Conservation (phyloP, 1,140 invertebrate species). For the Bombyx mandarina region DNA sequence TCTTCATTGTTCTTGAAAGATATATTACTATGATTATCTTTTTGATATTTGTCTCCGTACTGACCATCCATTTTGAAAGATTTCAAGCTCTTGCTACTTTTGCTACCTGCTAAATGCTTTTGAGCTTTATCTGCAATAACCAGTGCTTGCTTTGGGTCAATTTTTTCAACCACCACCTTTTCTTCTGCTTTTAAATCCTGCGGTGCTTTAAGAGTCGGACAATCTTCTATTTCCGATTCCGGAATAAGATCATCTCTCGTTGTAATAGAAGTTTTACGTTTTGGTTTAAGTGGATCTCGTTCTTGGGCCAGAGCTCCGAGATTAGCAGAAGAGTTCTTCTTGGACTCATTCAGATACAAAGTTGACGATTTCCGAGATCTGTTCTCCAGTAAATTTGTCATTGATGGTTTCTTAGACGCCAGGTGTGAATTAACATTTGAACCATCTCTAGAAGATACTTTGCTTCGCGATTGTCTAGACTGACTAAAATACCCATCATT, state of each 20-base stretch:
- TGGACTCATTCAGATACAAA: conserved; percentile 60
- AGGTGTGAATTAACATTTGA: conserved; percentile 45
- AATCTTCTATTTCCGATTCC: conserved; percentile 66
- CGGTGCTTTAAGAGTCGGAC: conserved; percentile 61
- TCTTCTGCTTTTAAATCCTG: conserved; percentile 69
- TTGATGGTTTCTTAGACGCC: conserved; percentile 62
- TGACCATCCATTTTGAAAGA: conserved; percentile 58
- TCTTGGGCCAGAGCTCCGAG: conserved; percentile 45
- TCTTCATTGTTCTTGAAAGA: conserved; percentile 53
- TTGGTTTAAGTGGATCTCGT: conserved; percentile 45
- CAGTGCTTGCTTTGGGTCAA: conserved; percentile 52
- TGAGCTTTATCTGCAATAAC: conserved; percentile 50
- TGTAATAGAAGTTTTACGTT: conserved; percentile 51
- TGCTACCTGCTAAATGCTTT: conserved; percentile 45
- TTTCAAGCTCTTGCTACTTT: conserved; percentile 52
- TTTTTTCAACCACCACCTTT: conserved; percentile 53
- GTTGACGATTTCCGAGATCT: conserved; percentile 60
- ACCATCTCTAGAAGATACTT: conserved; percentile 58
- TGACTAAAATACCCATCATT: conserved; percentile 77
- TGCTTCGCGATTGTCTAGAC: conserved; percentile 63
- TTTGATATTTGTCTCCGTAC: conserved; percentile 54
- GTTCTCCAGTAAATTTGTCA: conserved; percentile 58
- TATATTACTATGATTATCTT: conserved; percentile 57
- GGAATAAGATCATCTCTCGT: conserved; percentile 57
- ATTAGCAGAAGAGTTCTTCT: conserved; percentile 60